Base-by-base conservation (phyloP, 1,140 invertebrate genomes). In the Uloborus diversus region DNA sequence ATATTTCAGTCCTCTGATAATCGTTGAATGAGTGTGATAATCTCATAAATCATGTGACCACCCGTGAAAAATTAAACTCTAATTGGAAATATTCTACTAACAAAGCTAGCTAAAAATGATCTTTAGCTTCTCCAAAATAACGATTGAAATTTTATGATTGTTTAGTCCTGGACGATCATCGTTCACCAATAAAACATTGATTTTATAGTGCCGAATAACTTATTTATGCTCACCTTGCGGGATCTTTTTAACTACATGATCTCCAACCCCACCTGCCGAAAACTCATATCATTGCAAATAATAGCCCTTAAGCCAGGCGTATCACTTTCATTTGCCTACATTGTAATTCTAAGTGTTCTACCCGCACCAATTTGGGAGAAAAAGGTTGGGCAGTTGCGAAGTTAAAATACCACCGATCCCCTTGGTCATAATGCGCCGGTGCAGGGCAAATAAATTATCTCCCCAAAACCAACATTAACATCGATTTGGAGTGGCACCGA, bases 401-500 rank as follows among this genome's bases (percentile, higher is more conserved):
- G 27, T 59, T 71, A 71, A 71, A 71, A 71, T 71, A 37, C 68
- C 37, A 71, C 68, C 53, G 23, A 35, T 57, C 68, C 68, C 53
- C 25, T 53, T 42, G 32, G 30, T 17, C 53, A 59, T 59, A 57
- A 59, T 71, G 33, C 23, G 51, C 32, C 28, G 25, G 53, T 35
- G 68, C 14, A 23, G 20, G 59, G 30, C 68, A 59, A 71, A 71
- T 71, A 71, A 71, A 71, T 71, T 71, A 71, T 59, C 23, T 57
- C 51, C 68, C 51, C 68, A 37, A 71, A 71, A 71, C 68, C 68
- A 71, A 71, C 68, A 71, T 71, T 42, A 71, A 71, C 32, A 53
- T 71, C 68, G 51, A 56, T 71, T 71, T 25, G 51, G 3, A 69
- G 47, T 33, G 30, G 61, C 20, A 23, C 20, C 28, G 30, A 25